phyloP scores from a whole-genome alignment of 1,140 invertebrate genomes.

The Rhyacophila brunnea region DNA sequence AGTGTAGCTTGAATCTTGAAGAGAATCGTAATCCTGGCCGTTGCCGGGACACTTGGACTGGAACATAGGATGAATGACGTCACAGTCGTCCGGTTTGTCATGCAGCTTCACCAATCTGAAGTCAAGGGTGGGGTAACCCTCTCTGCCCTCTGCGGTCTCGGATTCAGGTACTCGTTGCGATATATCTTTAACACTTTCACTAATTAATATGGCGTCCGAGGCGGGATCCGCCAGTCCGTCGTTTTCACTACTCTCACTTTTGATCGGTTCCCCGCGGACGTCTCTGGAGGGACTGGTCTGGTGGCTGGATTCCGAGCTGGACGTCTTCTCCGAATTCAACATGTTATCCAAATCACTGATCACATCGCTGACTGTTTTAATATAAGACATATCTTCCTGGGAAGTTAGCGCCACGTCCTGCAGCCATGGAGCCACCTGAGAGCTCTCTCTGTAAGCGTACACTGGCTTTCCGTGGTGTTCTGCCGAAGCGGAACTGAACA shows the following conservation, averaged over 20 bases:
- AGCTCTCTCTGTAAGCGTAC: constrained; percentile 25
- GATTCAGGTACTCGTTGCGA: constrained; percentile 31
- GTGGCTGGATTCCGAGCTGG: constrained; percentile 58
- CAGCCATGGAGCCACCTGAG: constrained; percentile 57
- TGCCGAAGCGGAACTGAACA: not conserved
- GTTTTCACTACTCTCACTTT: constrained; percentile 7
- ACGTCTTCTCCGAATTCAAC: constrained; percentile 61
- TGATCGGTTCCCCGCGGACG: constrained; percentile 8
- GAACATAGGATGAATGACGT: constrained; percentile 13
- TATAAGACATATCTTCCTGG: constrained; percentile 57
- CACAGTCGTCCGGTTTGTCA: not conserved
- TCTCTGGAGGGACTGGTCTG: constrained; percentile 52
- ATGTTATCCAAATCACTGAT: constrained; percentile 65
- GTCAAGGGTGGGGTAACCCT: constrained; percentile 28
- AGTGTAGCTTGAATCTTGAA: constrained; percentile 33
- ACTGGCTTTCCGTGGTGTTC: not conserved
- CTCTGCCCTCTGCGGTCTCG: constrained; percentile 13
- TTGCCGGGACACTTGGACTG: constrained; percentile 15
- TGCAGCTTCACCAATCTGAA: constrained; percentile 27
- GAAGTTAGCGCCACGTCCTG: constrained; percentile 56
- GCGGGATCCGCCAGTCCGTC: not conserved
- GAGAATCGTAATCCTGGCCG: constrained; percentile 25
- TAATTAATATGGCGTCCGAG: constrained; percentile 23
- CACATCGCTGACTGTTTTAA: constrained; percentile 62
- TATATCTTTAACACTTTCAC: constrained; percentile 17